Conservation (phyloP, 2,113 vertebrate species). For the Xyliphius kryptos region DNA sequence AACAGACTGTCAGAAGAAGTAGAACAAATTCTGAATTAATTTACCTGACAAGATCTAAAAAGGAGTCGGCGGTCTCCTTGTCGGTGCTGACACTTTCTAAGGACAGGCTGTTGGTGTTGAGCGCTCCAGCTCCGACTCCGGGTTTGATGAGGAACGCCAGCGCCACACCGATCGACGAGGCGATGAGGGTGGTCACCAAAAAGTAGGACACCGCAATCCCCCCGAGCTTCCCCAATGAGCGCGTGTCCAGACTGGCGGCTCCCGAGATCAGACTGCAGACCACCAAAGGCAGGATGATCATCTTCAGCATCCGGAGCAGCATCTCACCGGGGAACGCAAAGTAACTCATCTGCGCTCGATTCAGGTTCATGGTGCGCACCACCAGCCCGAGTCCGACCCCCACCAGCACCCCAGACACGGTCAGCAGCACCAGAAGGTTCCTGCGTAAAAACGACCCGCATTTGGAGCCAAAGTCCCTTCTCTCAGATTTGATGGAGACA, state of each 20-base stretch:
- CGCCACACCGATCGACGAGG: conserved; percentile 79
- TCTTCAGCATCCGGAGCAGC: conserved; percentile 93
- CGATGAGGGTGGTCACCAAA: conserved; percentile 83
- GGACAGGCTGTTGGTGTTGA: conserved; percentile 70
- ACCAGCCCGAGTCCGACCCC: conserved; percentile 79
- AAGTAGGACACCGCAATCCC: conserved; percentile 89
- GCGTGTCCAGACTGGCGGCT: conserved; percentile 88
- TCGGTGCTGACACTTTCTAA: conserved; percentile 60
- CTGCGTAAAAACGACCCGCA: conserved; percentile 61
- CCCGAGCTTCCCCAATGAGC: conserved; percentile 85
- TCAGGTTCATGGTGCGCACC: conserved; percentile 67
- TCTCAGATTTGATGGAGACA: conserved; percentile 40
- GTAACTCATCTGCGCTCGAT: conserved; percentile 71
- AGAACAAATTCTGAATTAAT: too few relatives aligned
- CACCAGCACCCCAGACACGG: conserved; percentile 81
- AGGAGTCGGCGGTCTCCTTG: conserved; percentile 89
- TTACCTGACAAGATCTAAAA: conserved; percentile 89
- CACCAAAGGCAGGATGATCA: conserved; percentile 93
- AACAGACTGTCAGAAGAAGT: too few relatives aligned
- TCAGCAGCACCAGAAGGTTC: conserved; percentile 81
- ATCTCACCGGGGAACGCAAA: conserved; percentile 94
- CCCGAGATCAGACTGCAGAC: conserved; percentile 92
- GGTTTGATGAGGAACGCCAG: conserved; percentile 85
- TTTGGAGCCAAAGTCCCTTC: conserved; percentile 41
- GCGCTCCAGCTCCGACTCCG: conserved; percentile 74